phyloP scores from a whole-genome alignment of 2,797 vertebrate species.

The Coluber constrictor region DNA sequence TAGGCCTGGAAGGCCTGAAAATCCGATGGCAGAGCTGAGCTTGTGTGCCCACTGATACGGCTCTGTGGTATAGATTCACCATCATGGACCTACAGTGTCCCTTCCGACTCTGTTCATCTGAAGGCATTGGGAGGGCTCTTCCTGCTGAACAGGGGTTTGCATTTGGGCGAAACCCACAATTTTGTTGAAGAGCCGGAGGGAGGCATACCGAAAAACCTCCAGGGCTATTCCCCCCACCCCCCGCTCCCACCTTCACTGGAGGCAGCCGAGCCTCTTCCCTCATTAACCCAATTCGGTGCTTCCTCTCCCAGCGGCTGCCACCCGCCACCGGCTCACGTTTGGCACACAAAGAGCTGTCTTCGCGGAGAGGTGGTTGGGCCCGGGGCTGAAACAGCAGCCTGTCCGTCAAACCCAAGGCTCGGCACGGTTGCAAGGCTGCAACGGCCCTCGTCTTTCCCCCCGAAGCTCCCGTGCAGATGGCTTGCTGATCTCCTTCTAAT shows the following conservation, averaged over 20 bases:
- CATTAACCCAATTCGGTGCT: slow-evolving; percentile 67
- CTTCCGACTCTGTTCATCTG: too few species aligned
- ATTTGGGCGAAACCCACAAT: slow-evolving; percentile 35
- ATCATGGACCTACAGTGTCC: too few species aligned
- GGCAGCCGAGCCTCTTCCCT: slow-evolving; percentile 62
- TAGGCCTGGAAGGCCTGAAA: too few species aligned
- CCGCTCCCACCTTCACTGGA: slow-evolving; percentile 45
- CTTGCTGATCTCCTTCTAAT: slow-evolving; percentile 73
- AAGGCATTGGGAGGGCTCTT: too few species aligned
- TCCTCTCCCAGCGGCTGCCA: slow-evolving; percentile 61
- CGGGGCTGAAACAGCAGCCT: slow-evolving; percentile 47
- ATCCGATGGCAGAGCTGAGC: too few species aligned
- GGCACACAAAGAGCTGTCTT: slow-evolving; percentile 66
- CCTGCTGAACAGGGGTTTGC: slow-evolving; percentile 31
- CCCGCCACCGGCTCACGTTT: slow-evolving; percentile 59
- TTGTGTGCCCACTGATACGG: too few species aligned
- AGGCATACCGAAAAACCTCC: slow-evolving; percentile 47
- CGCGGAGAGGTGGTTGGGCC: slow-evolving; percentile 59
- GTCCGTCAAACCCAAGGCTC: slow-evolving; percentile 61
- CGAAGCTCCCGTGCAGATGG: slow-evolving; percentile 68
- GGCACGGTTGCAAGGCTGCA: slow-evolving; percentile 51
- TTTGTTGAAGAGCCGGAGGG: slow-evolving; percentile 48
- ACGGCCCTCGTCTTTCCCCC: slow-evolving; percentile 58
- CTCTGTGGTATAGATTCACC: too few species aligned
- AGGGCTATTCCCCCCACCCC: neutral